Evolutionary conservation across 2,113 vertebrate species (phyloP).

Genomic region (Glaucidium brasilianum): DNA sequence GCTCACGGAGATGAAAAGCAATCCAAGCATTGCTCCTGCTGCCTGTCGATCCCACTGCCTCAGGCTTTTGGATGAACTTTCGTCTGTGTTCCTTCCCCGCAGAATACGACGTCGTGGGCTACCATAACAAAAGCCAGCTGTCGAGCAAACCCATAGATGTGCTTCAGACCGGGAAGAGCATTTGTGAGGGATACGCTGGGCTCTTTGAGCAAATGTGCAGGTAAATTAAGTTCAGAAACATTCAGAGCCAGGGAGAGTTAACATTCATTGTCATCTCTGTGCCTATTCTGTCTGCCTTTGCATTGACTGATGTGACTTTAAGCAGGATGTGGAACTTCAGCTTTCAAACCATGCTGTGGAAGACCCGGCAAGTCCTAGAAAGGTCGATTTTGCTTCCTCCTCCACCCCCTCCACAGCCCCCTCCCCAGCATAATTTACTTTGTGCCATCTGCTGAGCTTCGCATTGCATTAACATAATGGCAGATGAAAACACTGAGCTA

Average conservation of each 20-base stretch:
- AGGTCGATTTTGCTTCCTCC: constrained; percentile 72
- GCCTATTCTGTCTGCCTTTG: constrained; percentile 13
- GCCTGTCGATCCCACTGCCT: fast-evolving
- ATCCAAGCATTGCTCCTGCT: background rate
- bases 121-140: constrained; percentile 70
- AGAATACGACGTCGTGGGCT: constrained; percentile 79
- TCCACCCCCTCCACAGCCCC: background rate
- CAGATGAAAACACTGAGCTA: constrained; percentile 74
- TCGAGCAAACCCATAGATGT: constrained; percentile 66
- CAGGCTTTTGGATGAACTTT: background rate
- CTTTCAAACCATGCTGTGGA: constrained; percentile 63
- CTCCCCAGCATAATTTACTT: constrained; percentile 71
- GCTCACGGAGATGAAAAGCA: background rate
- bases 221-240: constrained; percentile 55
- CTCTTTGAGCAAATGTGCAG: constrained; percentile 85
- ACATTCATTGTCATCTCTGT: background rate
- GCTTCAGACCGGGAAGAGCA: constrained; percentile 74
- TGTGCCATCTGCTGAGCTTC: constrained; percentile 77
- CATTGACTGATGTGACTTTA: constrained; percentile 9
- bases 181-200: constrained; percentile 79
- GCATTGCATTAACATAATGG: constrained; percentile 76
- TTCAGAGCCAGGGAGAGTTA: background rate
- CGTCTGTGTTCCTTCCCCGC: background rate
- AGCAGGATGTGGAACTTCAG: constrained; percentile 8
- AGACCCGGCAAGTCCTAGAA: constrained; percentile 68